phyloP scores from a whole-genome alignment of 2,113 vertebrate genomes.

The Ammodytes dubius region DNA sequence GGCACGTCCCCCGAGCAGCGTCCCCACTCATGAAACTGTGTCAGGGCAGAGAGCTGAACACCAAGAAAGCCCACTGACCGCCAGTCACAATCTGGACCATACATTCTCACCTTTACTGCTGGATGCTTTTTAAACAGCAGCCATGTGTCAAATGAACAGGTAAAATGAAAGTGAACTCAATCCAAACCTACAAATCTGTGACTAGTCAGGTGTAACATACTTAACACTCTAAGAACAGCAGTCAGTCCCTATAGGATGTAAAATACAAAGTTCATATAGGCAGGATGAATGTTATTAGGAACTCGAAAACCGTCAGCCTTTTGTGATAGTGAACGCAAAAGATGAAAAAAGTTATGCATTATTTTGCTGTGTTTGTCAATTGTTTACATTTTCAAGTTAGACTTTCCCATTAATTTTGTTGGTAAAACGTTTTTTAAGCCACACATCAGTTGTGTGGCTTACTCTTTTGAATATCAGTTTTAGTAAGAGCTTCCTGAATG shows the following conservation, averaged over 20 bases:
- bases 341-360: not conserved
- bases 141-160: not conserved
- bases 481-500: not conserved
- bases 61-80: slow-evolving; percentile 46
- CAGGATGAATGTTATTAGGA: not conserved
- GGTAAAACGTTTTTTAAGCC: no score
- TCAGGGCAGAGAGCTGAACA: slow-evolving; percentile 55
- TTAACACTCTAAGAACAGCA: not conserved
- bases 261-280: not conserved
- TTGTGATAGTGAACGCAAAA: not conserved
- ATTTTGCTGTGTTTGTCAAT: not conserved
- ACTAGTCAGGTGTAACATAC: not conserved
- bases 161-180: not conserved
- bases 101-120: no score
- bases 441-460: not conserved
- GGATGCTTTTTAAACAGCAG: not conserved
- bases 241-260: not conserved
- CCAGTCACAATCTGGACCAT: not conserved
- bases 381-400: not conserved
- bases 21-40: slow-evolving; percentile 82
- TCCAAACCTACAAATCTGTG: not conserved
- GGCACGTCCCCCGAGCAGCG: slow-evolving; percentile 61
- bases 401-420: not conserved
- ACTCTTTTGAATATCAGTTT: not conserved
- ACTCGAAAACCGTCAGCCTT: no score